Percentiles rank a stretch among this genome's conserved stretches.
Evolutionary conservation across 2,888 invertebrate species (phyloP).

Genomic region (Dasysyrphus tricinctus): DNA sequence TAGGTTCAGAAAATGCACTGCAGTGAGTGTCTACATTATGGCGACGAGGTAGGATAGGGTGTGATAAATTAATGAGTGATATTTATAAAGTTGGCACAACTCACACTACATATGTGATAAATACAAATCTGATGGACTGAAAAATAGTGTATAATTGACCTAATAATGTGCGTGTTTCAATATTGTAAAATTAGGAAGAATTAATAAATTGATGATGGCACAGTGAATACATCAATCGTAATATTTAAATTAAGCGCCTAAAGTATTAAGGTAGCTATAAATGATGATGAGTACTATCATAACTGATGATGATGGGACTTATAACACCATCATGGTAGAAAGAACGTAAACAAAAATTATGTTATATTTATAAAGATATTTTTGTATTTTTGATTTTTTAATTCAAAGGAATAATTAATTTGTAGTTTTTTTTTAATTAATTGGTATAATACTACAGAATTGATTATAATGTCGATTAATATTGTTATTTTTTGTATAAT

Average conservation of each 20-base stretch:
- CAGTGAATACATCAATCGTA: background rate
- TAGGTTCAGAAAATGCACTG: background rate
- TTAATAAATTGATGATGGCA: background rate
- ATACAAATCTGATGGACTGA: constrained; percentile 21
- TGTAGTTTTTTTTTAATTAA: background rate
- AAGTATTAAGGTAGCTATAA: background rate
- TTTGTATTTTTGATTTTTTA: background rate
- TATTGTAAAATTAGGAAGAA: background rate
- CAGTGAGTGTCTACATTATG: too few species aligned
- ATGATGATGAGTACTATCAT: background rate
- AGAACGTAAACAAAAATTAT: background rate
- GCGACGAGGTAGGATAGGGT: too few species aligned
- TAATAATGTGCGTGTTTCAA: background rate
- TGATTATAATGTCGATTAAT: background rate
- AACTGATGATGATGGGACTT: too few species aligned
- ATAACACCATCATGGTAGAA: background rate
- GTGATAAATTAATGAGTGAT: constrained; percentile 15
- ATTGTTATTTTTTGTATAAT: background rate
- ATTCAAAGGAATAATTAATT: background rate
- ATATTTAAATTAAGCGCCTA: background rate
- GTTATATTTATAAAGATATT: background rate
- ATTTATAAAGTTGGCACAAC: constrained; percentile 25
- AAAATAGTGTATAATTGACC: constrained; percentile 29
- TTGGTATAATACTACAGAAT: background rate
- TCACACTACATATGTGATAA: background rate